phyloP scores from a whole-genome alignment of 2,888 invertebrate genomes.

The Parnassius apollo region DNA sequence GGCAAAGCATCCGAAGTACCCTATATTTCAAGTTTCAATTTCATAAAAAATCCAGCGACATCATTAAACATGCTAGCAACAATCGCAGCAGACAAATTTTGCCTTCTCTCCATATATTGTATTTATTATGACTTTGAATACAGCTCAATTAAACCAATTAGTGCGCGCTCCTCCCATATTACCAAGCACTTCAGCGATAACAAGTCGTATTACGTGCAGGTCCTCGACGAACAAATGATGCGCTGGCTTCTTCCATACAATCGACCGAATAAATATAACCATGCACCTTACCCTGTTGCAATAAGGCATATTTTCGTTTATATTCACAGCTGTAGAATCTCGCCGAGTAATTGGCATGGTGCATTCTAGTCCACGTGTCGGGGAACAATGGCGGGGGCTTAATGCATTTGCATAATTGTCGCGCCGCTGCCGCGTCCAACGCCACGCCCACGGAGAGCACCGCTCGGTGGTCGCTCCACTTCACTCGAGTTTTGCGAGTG shows the following conservation, averaged over 20 bases:
- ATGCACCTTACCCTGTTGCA: background rate
- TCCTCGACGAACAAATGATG: slow-evolving; percentile 5
- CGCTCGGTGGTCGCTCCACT: background rate
- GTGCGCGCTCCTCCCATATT: background rate
- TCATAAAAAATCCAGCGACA: too few relatives aligned
- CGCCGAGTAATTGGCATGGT: slow-evolving; percentile 4
- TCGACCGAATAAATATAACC: background rate
- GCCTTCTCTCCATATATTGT: background rate
- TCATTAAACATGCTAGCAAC: too few relatives aligned
- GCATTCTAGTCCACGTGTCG: slow-evolving; percentile 12
- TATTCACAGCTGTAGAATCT: background rate
- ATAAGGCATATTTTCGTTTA: background rate
- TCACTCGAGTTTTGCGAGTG: slow-evolving; percentile 2
- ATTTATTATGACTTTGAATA: background rate
- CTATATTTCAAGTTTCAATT: too few relatives aligned
- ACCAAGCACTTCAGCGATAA: background rate
- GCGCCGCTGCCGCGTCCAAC: background rate
- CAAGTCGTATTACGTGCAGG: background rate
- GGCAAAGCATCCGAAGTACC: too few relatives aligned
- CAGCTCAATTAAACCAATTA: slow-evolving; percentile 9
- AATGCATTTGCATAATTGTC: slow-evolving; percentile 1
- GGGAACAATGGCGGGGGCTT: slow-evolving; percentile 3
- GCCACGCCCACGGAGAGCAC: background rate
- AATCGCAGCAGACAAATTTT: too few relatives aligned
- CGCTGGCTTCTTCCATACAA: background rate